Percentiles rank a stretch among this genome's conserved stretches.
phyloP scores from a whole-genome alignment of 2,888 invertebrate genomes.

The Cremastinae sp. region DNA sequence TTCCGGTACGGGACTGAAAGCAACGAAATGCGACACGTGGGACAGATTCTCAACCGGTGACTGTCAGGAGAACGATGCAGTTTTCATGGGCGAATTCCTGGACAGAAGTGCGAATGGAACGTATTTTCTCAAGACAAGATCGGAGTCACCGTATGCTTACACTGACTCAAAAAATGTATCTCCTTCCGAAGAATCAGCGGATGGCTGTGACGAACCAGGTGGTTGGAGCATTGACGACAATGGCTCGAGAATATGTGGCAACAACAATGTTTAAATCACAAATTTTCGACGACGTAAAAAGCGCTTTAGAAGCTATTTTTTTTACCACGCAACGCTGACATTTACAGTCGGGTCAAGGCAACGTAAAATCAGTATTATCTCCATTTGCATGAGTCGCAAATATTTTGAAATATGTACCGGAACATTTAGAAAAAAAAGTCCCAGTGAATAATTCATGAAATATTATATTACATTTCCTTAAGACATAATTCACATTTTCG shows the following conservation, averaged over 20 bases:
- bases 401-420: not conserved
- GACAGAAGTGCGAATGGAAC: conserved; percentile 72
- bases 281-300: not conserved
- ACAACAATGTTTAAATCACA: conserved; percentile 51
- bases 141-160: conserved; percentile 73
- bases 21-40: conserved; percentile 78
- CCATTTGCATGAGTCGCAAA: not conserved
- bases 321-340: not conserved
- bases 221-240: conserved; percentile 48
- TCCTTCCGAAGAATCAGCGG: not conserved
- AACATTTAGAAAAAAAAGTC: not conserved
- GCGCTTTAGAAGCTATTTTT: not conserved
- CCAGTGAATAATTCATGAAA: conserved; percentile 30
- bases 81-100: conserved; percentile 75
- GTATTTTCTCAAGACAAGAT: conserved; percentile 74
- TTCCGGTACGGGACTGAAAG: conserved; percentile 73
- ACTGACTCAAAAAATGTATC: conserved; percentile 43
- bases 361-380: conserved; percentile 25
- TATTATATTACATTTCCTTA: conserved; percentile 43
- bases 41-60: conserved; percentile 72
- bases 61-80: conserved; percentile 66
- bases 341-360: too few species aligned
- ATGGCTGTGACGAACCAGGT: conserved; percentile 56
- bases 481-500: conserved; percentile 38
- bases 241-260: conserved; percentile 52